Evolutionary conservation across 2,888 invertebrate species (phyloP).

Genomic region (Teleogryllus oceanicus): DNA sequence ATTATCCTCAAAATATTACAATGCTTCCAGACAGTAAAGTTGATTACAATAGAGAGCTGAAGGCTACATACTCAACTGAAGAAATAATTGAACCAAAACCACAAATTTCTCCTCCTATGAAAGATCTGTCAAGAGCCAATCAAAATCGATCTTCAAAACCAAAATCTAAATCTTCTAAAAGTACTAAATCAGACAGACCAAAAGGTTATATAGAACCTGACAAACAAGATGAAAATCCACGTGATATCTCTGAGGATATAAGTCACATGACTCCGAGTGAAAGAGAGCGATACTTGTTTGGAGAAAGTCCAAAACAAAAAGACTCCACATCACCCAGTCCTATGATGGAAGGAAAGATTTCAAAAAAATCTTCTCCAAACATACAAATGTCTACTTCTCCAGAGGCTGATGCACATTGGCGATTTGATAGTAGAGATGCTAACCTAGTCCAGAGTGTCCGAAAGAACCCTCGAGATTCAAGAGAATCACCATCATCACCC

Average conservation of each 20-base stretch:
- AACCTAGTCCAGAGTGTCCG: conserved; percentile 28
- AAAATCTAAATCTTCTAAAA: not conserved
- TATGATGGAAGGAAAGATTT: not conserved
- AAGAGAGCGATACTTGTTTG: conserved; percentile 23
- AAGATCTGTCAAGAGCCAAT: not conserved
- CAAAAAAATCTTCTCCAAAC: conserved; percentile 18
- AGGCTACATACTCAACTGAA: not conserved
- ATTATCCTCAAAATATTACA: not conserved
- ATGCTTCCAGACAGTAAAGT: not conserved
- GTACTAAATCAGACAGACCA: not conserved
- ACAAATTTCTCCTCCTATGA: not conserved
- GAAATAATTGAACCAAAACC: conserved; percentile 19
- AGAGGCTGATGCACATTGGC: conserved; percentile 30
- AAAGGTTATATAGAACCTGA: not conserved
- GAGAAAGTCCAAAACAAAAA: conserved; percentile 22
- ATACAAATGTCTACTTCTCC: conserved; percentile 20
- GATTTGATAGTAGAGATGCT: conserved; percentile 35
- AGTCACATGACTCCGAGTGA: conserved; percentile 4
- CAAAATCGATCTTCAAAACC: not conserved
- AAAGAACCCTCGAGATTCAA: not conserved
- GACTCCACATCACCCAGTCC: not conserved
- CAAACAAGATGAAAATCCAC: not conserved
- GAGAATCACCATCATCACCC: conserved; percentile 55
- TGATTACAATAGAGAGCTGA: not conserved
- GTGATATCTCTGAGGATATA: not conserved